Evolutionary conservation across 2,888 invertebrate species (phyloP), one percentile per base, ranked within the genome.

Genomic region (Parnassius glacialis): DNA sequence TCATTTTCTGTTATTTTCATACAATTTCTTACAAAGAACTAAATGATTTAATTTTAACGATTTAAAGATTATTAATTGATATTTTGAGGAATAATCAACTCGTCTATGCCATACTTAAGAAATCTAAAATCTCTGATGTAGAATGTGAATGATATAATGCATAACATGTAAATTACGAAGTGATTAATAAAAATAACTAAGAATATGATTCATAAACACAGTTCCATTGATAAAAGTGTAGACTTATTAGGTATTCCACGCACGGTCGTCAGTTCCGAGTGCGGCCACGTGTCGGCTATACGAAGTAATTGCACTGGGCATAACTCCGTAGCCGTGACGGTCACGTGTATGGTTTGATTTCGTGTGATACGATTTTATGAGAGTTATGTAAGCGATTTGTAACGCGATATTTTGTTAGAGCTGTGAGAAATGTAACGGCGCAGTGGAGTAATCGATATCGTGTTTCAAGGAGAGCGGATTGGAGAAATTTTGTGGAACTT

Each of bases 211-310:
- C 10, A 53, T 42, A 41, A 50, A 12, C 5, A 12, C 25, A 65
- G 10, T 25, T 60, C 55, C 54, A 60, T 60, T 60, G 60, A 60
- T 55, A 34, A 34, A 34, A 0, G 34, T 25, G 34, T 34, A 34
- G 16, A 13, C 51, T 9, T 51, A 45, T 56, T 60, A 61, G 2
- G 25, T 60, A 55, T 61, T 61, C 61, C 9, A 51, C 12, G 51
- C 61, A 56, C 55, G 51, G 11, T 13, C 44, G 13, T 1, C 53
- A 43, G 44, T 34, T 16, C 47, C 20, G n/a, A 12, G 20, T 34
- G 13, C 20, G 10, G 10, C 34, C 10, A 51, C 1, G 51, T 34
- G 16, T 56, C 51, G 34, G 16, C 34, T 11, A 16, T 25, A 13
- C 25, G 25, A 53, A 13, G 43, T 55, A 34, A 51, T 44, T 45